Conservation (phyloP, 2,797 vertebrate species). For the Geotria australis region DNA sequence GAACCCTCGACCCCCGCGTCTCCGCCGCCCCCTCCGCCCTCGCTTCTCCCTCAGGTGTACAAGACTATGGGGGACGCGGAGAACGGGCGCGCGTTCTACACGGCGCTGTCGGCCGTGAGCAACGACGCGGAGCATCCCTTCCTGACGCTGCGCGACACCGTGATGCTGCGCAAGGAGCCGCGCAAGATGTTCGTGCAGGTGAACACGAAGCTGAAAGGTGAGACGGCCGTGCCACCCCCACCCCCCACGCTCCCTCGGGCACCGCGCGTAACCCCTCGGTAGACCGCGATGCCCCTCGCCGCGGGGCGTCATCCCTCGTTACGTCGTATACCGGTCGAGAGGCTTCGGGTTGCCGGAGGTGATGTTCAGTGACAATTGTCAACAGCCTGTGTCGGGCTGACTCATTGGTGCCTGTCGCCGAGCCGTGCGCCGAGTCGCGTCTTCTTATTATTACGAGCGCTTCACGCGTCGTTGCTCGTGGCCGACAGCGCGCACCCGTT, state of each 20-base stretch:
- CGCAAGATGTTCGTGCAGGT: slow-evolving; percentile 68
- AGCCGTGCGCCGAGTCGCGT: too few species aligned
- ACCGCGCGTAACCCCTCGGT: slow-evolving; percentile 1
- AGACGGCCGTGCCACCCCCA: neutral
- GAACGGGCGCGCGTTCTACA: slow-evolving; percentile 31
- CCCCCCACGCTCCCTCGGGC: neutral
- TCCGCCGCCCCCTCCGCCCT: neutral
- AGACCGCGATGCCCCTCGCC: too few species aligned
- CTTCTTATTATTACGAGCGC: too few species aligned
- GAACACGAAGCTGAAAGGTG: slow-evolving; percentile 42
- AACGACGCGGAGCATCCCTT: slow-evolving; percentile 23
- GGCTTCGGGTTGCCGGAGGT: too few species aligned
- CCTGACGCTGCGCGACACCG: slow-evolving; percentile 31
- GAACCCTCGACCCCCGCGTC: too few species aligned
- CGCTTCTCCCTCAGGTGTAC: slow-evolving; percentile 18
- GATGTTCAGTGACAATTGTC: too few species aligned
- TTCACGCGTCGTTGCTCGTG: too few species aligned
- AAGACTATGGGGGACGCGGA: slow-evolving; percentile 55
- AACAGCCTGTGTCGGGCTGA: too few species aligned
- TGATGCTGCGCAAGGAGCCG: slow-evolving; percentile 45
- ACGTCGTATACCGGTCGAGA: too few species aligned
- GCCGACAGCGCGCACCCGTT: too few species aligned
- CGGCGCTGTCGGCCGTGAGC: slow-evolving; percentile 26
- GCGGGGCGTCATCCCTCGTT: too few species aligned
- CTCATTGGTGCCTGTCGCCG: too few species aligned